Conservation (phyloP, 2,113 vertebrate species). For the Solea solea region DNA sequence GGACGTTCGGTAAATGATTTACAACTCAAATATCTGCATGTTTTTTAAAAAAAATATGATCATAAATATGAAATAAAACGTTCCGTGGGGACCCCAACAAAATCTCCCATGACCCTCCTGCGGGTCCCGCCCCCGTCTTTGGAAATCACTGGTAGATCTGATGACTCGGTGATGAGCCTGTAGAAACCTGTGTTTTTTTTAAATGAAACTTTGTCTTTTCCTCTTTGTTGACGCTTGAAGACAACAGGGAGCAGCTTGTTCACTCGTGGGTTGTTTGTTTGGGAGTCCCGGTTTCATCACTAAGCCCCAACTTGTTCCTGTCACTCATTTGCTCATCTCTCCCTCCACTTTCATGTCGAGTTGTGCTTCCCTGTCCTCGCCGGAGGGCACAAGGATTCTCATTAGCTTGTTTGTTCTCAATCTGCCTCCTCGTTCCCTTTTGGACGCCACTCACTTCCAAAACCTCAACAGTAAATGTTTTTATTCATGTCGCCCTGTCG, state of each 20-base stretch:
- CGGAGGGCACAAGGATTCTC: slow-evolving; percentile 32
- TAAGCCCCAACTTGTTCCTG: slow-evolving; percentile 38
- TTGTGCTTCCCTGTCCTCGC: slow-evolving; percentile 17
- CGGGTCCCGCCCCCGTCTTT: too few species aligned
- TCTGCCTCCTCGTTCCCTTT: slow-evolving; percentile 54
- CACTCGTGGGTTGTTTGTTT: slow-evolving; percentile 3
- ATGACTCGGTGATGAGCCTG: neutral
- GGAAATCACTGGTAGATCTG: too few species aligned
- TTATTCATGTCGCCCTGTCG: slow-evolving; percentile 46
- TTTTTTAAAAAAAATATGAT: too few species aligned
- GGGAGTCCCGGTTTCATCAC: slow-evolving; percentile 20
- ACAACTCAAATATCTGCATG: too few species aligned
- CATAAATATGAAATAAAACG: too few species aligned
- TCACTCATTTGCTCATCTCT: slow-evolving; percentile 31
- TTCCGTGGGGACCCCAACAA: too few species aligned
- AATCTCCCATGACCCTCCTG: too few species aligned
- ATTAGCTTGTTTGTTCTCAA: slow-evolving; percentile 62
- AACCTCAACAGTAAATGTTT: slow-evolving; percentile 60
- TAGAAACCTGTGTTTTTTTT: neutral
- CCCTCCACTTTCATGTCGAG: slow-evolving; percentile 29
- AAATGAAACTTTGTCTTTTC: neutral
- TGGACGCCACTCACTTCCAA: slow-evolving; percentile 32
- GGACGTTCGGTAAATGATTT: too few species aligned
- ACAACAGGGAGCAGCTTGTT: slow-evolving; percentile 1
- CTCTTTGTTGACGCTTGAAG: neutral